Percentiles rank a stretch among this genome's conserved stretches.
Conservation (phyloP, 2,797 vertebrate genomes). For the Passerculus sandwichensis region DNA sequence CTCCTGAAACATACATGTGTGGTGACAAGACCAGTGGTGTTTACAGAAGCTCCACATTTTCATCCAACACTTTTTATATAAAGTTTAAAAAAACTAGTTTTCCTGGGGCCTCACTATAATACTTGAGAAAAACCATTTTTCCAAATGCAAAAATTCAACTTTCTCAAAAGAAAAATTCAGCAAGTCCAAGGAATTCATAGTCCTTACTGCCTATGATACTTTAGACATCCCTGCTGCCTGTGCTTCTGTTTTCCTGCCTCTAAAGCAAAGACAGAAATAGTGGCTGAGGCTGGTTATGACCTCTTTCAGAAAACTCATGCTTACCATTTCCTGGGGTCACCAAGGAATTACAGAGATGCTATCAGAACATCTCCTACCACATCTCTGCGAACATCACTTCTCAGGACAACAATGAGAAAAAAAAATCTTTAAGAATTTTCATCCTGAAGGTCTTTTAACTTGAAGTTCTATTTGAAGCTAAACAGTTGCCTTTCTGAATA, state of each 20-base stretch:
- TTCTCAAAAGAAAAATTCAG: background rate
- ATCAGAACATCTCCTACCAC: background rate
- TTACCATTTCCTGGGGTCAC: rapidly evolving
- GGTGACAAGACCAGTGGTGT: background rate
- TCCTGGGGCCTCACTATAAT: background rate
- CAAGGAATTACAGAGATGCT: background rate
- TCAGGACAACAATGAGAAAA: background rate
- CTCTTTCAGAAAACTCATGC: background rate
- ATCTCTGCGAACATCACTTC: background rate
- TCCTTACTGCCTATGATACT: background rate
- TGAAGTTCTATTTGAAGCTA: background rate
- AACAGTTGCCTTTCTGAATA: background rate
- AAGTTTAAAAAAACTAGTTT: background rate
- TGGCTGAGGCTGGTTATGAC: background rate
- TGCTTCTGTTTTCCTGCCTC: background rate
- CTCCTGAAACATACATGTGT: background rate
- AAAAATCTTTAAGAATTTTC: background rate
- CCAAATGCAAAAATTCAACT: background rate
- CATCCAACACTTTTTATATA: background rate
- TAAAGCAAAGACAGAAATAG: background rate
- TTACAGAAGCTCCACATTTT: background rate
- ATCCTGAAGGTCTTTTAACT: background rate
- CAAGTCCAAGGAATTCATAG: background rate
- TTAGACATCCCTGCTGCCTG: background rate
- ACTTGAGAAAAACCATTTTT: background rate